A percentile compares a stretch with the other conserved stretches of the same genome.
These are phyloP conservation scores for Orchestia grillus DNA, from an alignment of 1,140 invertebrate species.

Conservation along the genomic window DNA sequence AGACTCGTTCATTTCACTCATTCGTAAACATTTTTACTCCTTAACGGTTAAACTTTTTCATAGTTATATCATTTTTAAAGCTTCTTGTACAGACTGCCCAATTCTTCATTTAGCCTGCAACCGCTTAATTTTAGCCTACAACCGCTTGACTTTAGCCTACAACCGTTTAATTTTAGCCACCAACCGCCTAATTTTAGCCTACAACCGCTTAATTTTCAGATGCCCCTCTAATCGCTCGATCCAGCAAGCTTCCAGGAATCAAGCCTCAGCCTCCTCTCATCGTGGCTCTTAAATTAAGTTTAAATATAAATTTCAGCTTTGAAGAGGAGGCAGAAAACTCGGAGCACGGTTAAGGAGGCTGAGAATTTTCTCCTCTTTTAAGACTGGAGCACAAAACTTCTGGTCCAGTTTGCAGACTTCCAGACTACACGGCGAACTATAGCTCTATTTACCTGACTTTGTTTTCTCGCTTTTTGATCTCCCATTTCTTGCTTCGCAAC, in stretches of 20 bases:
- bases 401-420: neutral
- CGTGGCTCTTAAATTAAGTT: neutral
- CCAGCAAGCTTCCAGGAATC: neutral
- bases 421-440: slow-evolving; percentile 4
- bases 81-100: too few species aligned
- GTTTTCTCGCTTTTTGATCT: neutral
- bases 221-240: neutral
- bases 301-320: neutral
- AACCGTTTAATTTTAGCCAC: too few species aligned
- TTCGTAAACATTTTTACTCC: too few species aligned
- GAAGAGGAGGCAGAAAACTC: neutral
- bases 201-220: neutral
- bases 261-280: neutral
- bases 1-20: too few species aligned
- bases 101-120: too few species aligned
- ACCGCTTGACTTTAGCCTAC: too few species aligned
- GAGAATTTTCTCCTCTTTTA: slow-evolving; percentile 32
- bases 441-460: slow-evolving; percentile 23
- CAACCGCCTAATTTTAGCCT: too few species aligned
- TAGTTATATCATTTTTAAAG: too few species aligned
- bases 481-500: neutral
- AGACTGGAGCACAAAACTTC: slow-evolving; percentile 42
- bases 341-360: slow-evolving; percentile 6
- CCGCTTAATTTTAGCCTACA: too few species aligned
- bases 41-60: too few species aligned